Conservation (phyloP, 1,140 invertebrate species). For the Conopomorpha cramerella region DNA sequence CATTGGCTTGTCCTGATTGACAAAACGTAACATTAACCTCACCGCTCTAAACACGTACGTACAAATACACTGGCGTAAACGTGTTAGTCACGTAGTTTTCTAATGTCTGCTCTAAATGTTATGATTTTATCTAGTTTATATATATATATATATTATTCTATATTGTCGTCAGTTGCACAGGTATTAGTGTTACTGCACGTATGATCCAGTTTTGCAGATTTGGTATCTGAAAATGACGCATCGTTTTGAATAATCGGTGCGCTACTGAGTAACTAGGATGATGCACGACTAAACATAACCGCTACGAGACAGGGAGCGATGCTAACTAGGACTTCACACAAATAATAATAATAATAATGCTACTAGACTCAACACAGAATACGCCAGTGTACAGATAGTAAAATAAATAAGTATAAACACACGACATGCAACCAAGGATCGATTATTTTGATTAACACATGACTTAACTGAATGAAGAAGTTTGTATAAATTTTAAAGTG, state of each 20-base stretch:
- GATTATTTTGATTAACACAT: no score
- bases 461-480: neutral
- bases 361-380: constrained; percentile 47
- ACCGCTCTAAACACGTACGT: constrained; percentile 11
- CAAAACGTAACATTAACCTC: constrained; percentile 14
- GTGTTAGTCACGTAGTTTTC: constrained; percentile 21
- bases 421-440: no score
- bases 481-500: neutral
- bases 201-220: constrained; percentile 27
- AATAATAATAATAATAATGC: no score
- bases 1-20: constrained; percentile 43
- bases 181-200: constrained; percentile 23
- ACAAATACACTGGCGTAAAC: constrained; percentile 39
- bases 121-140: no score
- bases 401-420: constrained; percentile 21
- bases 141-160: no score
- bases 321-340: no score
- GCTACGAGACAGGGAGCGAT: constrained; percentile 15
- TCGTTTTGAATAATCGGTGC: constrained; percentile 19
- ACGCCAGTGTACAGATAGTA: constrained; percentile 36
- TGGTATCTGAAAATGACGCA: constrained; percentile 40
- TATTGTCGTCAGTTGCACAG: no score
- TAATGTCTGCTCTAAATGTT: no score
- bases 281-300: constrained; percentile 17
- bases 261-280: constrained; percentile 14